phyloP scores from a whole-genome alignment of 1,140 invertebrate genomes.

The Streblospio benedicti region DNA sequence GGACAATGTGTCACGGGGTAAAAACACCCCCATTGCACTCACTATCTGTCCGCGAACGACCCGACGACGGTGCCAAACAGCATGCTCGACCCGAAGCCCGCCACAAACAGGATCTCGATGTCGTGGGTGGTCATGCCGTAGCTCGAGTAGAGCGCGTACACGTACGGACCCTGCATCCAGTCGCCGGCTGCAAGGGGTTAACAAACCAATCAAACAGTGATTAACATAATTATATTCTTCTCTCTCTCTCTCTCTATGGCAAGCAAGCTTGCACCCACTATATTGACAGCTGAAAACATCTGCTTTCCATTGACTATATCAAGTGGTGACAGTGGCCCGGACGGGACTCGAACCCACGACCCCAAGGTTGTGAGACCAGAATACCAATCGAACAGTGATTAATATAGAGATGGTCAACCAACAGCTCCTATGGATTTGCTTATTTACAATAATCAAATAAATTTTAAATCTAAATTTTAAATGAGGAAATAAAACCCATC shows the following conservation, averaged over 20 bases:
- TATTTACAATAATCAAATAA: not conserved
- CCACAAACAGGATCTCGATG: slow-evolving; percentile 61
- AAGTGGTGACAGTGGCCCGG: not conserved
- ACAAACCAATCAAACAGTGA: not conserved
- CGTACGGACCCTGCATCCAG: slow-evolving; percentile 67
- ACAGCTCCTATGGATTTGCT: not conserved
- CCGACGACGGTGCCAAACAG: slow-evolving; percentile 59
- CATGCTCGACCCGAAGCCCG: slow-evolving; percentile 61
- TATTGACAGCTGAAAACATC: not conserved
- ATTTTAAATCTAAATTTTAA: too few relatives aligned
- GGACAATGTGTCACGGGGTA: too few relatives aligned
- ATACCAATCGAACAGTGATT: not conserved
- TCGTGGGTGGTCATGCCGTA: slow-evolving; percentile 57
- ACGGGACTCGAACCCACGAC: too few relatives aligned
- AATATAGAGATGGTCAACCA: not conserved
- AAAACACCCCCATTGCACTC: slow-evolving; percentile 44
- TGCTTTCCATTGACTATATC: not conserved
- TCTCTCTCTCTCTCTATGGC: too few relatives aligned
- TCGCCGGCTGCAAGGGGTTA: slow-evolving; percentile 53
- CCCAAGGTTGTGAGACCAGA: too few relatives aligned
- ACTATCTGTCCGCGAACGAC: slow-evolving; percentile 58
- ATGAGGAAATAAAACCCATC: too few relatives aligned
- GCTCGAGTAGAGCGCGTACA: slow-evolving; percentile 61
- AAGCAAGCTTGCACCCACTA: not conserved
- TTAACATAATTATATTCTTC: too few relatives aligned